Evolutionary conservation across 2,113 vertebrate genomes (phyloP), one percentile per base, ranked within the genome.

Genomic region (Castor canadensis): DNA sequence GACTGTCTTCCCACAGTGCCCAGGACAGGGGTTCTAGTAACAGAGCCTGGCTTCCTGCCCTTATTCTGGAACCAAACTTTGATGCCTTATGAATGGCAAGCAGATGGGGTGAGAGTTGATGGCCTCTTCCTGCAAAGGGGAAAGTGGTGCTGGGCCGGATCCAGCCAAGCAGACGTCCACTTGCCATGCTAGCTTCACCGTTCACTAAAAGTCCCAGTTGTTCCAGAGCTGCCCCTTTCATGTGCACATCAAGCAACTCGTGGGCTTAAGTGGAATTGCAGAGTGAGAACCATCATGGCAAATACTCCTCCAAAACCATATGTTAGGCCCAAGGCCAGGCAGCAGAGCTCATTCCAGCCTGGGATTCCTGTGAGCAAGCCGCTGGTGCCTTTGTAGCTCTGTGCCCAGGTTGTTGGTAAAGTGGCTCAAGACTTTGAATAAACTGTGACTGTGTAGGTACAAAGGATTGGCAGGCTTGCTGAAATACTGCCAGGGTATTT

Each of bases 331-430:
- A 6, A 26, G 85, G 91, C 91, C 96, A 95, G 92, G 62, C 64
- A 86, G 85, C 87, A 94, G 96, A 47, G 28, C 43, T 56, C 8
- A 0, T 38, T 75, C 45, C 66, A 56, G 73, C 84, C 83, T 77
- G n/a, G 40, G 47, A 92, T 86, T 83, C 89, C 75, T 38, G 26
- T 75, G 71, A 94, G 73, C 69, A 81, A 52, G 76, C 75, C 89
- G 93, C 88, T 69, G 43, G 38, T 69, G 81, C 24, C 85, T 96
- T 75, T 84, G 80, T 24, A 56, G 75, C 85, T 93, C 71, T 84
- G 80, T 24, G 73, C 75, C 92, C 80, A 75, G 58, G 88, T 94
- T 96, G 90, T 88, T 95, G 80, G 76, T 62, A 96, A 96, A 94
- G 47, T 45, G 76, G 64, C 76, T 90, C 73, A 92, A 84, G 81